Evolutionary conservation across 1,140 invertebrate genomes (phyloP).

Genomic region (Temnothorax curvispinosus): DNA sequence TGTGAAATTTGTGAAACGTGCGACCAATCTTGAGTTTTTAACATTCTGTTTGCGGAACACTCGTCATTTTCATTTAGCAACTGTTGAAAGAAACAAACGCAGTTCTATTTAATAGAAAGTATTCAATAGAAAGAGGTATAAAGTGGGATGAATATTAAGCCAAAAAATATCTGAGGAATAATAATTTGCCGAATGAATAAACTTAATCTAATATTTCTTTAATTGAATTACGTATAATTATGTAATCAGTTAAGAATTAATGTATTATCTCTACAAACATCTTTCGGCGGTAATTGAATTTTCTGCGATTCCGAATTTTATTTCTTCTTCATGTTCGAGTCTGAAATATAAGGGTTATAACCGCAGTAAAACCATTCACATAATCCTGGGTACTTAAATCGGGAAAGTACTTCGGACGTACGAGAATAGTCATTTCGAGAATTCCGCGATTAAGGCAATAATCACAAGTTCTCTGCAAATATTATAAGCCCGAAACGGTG

Average conservation of each 20-base stretch:
- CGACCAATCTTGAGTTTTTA: conserved; percentile 4
- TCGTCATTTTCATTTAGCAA: not conserved
- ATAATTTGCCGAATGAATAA: not conserved
- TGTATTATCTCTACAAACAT: not conserved
- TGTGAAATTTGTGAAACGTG: not conserved
- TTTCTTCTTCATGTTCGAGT: conserved; percentile 56
- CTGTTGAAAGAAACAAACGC: not conserved
- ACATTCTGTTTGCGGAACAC: not conserved
- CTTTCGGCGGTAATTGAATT: not conserved
- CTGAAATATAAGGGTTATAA: conserved; percentile 61
- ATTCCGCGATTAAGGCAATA: conserved; percentile 66
- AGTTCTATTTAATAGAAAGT: not conserved
- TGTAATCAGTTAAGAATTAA: not conserved
- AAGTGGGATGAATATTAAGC: not conserved
- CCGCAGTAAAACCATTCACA: conserved; percentile 66
- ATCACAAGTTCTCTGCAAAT: conserved; percentile 63
- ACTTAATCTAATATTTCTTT: not conserved
- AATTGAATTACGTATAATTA: not conserved
- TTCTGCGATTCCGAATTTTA: conserved; percentile 15
- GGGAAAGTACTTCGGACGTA: conserved; percentile 36
- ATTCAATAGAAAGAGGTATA: not conserved
- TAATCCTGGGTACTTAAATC: conserved; percentile 69
- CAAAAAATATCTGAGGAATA: not conserved
- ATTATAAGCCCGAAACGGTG: conserved; percentile 24
- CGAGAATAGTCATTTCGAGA: conserved; percentile 45